phyloP scores from a whole-genome alignment of 1,140 invertebrate genomes.

The Heliconius congener region DNA sequence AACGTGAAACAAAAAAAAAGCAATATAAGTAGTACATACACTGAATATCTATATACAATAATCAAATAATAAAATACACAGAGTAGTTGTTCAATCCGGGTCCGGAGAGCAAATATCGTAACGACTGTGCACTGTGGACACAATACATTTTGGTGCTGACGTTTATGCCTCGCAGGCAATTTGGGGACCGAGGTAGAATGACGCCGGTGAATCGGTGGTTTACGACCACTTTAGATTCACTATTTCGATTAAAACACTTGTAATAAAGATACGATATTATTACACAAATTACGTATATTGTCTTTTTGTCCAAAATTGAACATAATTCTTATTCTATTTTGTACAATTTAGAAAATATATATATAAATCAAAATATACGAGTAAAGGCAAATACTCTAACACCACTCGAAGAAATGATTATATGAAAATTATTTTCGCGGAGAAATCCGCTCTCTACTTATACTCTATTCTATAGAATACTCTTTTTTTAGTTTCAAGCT shows the following conservation, averaged over 20 bases:
- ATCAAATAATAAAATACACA: neutral
- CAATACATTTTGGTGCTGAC: conserved; percentile 8
- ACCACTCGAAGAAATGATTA: too few species aligned
- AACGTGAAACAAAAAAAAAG: too few species aligned
- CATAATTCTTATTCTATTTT: too few species aligned
- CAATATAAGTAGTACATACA: neutral
- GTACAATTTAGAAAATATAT: too few species aligned
- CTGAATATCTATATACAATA: neutral
- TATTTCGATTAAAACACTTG: neutral
- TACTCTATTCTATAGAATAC: too few species aligned
- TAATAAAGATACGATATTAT: neutral
- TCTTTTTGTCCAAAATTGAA: neutral
- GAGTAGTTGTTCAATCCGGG: neutral
- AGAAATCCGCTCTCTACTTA: too few species aligned
- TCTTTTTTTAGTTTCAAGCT: too few species aligned
- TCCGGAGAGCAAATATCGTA: conserved; percentile 6
- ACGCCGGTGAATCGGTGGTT: conserved; percentile 5
- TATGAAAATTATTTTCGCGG: too few species aligned
- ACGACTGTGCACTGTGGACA: conserved; percentile 5
- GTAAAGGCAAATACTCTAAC: too few species aligned
- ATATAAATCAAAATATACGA: too few species aligned
- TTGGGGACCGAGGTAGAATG: neutral
- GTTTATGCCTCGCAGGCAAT: conserved; percentile 12
- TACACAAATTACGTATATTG: neutral
- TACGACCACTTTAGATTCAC: conserved; percentile 4